Evolutionary conservation across 2,113 vertebrate species (phyloP), one percentile per base, ranked within the genome.

Genomic region (Malaclemys terrapin): DNA sequence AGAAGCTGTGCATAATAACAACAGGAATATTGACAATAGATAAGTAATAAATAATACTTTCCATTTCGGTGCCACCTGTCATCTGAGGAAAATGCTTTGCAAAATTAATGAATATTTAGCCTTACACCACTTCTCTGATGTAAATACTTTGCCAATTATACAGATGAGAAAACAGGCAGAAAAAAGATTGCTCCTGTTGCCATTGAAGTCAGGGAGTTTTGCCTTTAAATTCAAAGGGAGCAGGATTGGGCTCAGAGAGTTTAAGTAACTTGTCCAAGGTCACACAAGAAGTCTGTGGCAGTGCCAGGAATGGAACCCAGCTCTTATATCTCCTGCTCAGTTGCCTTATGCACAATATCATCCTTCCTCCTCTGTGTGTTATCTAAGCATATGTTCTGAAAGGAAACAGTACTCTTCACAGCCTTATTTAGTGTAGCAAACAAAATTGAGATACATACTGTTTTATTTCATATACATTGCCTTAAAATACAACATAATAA

Each of bases 51-150:
- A 13, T 1, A 20, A 0, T 29, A 9, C 80, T 88, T 95, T 90
- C 42, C 25, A 52, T 91, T 95, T 93, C 65, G 90, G 83, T 83
- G 89, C 35, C 90, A 49, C 16, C 85, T 91, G 89, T 89, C 89
- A 25, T 47, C 87, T n/a, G 56, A 90, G 62, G 87, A 57, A 57
- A 78, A 47, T 20, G 24, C 91, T 9, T 25, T 93, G 89, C 80
- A 42, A 49, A 89, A 65, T 69, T 83, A 93, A 87, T n/a, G 22
- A 45, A 75, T 52, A 80, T 59, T 52, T n/a, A 85, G 8, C 31
- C 59, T 83, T 91, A 90, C 4, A 19, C 31, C 31, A 65, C 62
- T n/a, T 69, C 16, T 69, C 62, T 69, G 16, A 16, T 69, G 35
- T 69, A 19, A 69, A n/a, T n/a, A n/a, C 31, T 69, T 69, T n/a